A percentile compares a stretch with the other conserved stretches of the same genome.
Conservation (phyloP, 2,888 invertebrate species). For the Ophonus ardosiacus region DNA sequence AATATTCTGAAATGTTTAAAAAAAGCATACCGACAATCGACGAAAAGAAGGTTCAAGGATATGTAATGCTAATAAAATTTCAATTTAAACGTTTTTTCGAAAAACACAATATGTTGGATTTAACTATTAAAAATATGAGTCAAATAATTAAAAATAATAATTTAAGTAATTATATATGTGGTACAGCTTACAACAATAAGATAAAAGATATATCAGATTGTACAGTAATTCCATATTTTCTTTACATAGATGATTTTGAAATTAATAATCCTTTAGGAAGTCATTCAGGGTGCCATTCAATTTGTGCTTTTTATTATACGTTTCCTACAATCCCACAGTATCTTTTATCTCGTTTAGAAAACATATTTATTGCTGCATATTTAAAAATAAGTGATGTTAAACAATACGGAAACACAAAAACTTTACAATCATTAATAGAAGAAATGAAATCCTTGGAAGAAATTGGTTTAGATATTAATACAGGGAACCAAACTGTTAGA, state of each 20-base stretch:
- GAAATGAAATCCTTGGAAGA: slow-evolving; percentile 66
- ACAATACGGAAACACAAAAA: slow-evolving; percentile 65
- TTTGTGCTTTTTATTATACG: slow-evolving; percentile 59
- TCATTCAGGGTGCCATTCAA: slow-evolving; percentile 56
- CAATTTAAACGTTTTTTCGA: slow-evolving; percentile 65
- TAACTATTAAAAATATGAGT: slow-evolving; percentile 17
- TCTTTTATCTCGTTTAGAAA: slow-evolving; percentile 65
- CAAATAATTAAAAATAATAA: not conserved
- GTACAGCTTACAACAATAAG: slow-evolving; percentile 63
- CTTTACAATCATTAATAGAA: slow-evolving; percentile 65
- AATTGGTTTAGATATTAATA: slow-evolving; percentile 17
- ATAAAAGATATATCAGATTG: slow-evolving; percentile 23
- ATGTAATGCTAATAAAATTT: slow-evolving; percentile 51
- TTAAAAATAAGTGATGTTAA: slow-evolving; percentile 62
- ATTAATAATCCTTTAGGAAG: slow-evolving; percentile 65
- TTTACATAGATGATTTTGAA: slow-evolving; percentile 61
- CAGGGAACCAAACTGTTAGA: not conserved
- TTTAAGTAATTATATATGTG: slow-evolving; percentile 61
- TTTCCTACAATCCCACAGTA: slow-evolving; percentile 66
- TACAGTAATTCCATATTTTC: slow-evolving; percentile 36
- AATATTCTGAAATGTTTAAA: slow-evolving; percentile 46
- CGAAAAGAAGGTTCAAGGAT: slow-evolving; percentile 16
- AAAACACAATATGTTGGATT: slow-evolving; percentile 42
- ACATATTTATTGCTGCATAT: slow-evolving; percentile 65
- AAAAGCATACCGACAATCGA: slow-evolving; percentile 22